Evolutionary conservation across 2,797 vertebrate species (phyloP), one percentile per base, ranked within the genome.

Genomic region (Schizopygopsis malacanthus): DNA sequence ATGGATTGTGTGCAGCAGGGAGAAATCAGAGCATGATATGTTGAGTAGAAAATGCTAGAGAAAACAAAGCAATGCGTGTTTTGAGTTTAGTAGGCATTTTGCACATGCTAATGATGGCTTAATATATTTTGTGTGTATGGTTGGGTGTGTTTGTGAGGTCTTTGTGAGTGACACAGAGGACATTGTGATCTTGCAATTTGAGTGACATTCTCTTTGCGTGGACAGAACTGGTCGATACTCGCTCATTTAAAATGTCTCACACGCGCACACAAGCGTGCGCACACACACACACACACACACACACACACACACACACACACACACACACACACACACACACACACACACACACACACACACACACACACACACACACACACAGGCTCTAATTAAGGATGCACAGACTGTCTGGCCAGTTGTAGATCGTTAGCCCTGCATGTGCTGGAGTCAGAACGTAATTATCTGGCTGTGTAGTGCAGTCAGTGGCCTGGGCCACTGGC

Each of bases 161-260:
- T 43, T 78, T 79, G 20, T 70, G 45, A 85, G 28, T 82, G 61
- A 78, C 73, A 82, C 11, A 25, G 45, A 43, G 79, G 63, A 28
- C 65, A 56, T 25, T 76, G 63, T 22, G 50, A 56, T 87, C 63
- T 81, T 77, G 70, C 0, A 33, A 39, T 81, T 28, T 87, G n/a
- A 77, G 39, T 78, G 83, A 82, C 79, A 85, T 37, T 82, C 52
- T 87, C 61, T 65, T 82, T 82, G 10, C 61, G 3, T 81, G 16
- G 33, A 72, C 72, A 85, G 56, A 71, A 70, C 47, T 70, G 52
- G 72, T 87, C 79, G 22, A 85, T 85, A 18, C 1, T 67, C 61
- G 41, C 50, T 76, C 78, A 76, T 69, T 84, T 54, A 47, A 33
- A 81, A 39, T 16, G 43, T 61, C 59, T 2, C 72, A 16, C 69